Evolutionary conservation across 92 coral and sea anemone genomes (phyloP).

Genomic region (Chrysogorgia sp.): DNA sequence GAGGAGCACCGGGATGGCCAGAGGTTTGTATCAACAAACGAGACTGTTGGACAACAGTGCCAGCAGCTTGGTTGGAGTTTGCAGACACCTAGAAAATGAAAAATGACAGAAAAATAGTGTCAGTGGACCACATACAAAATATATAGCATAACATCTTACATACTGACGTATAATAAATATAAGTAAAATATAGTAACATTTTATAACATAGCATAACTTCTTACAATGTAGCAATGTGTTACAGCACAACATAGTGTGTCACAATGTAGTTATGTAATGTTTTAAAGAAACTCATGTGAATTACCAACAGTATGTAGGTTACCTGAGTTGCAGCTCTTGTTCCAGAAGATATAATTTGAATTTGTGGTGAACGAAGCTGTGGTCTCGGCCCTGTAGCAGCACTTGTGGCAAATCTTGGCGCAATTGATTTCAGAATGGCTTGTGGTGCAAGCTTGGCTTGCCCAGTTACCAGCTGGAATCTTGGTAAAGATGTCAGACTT

Average conservation of each 20-base stretch:
- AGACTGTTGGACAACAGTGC: constrained; percentile 11
- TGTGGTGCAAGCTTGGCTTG: constrained; percentile 27
- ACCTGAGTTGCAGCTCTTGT: constrained; percentile 27
- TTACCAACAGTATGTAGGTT: neutral
- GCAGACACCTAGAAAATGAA: neutral
- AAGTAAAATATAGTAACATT: too few species aligned
- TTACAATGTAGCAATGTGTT: too few species aligned
- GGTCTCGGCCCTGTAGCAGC: constrained; percentile 8
- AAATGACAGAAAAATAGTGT: neutral
- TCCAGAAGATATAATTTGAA: constrained; percentile 17
- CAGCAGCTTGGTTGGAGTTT: constrained; percentile 2
- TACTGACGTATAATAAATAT: too few species aligned
- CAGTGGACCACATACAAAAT: neutral
- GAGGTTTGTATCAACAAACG: constrained; percentile 32
- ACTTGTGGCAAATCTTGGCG: constrained; percentile 27
- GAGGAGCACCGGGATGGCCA: constrained; percentile 19
- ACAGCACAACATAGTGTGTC: too few species aligned
- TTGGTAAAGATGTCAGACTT: neutral
- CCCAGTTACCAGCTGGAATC: constrained; percentile 11
- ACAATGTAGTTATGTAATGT: too few species aligned
- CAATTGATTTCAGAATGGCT: constrained; percentile 24
- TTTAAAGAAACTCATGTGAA: too few species aligned
- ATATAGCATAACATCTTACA: neutral
- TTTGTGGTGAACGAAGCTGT: constrained; percentile 20
- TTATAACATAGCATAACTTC: too few species aligned